phyloP scores from a whole-genome alignment of 2,113 vertebrate species.

The Nothocercus julius region DNA sequence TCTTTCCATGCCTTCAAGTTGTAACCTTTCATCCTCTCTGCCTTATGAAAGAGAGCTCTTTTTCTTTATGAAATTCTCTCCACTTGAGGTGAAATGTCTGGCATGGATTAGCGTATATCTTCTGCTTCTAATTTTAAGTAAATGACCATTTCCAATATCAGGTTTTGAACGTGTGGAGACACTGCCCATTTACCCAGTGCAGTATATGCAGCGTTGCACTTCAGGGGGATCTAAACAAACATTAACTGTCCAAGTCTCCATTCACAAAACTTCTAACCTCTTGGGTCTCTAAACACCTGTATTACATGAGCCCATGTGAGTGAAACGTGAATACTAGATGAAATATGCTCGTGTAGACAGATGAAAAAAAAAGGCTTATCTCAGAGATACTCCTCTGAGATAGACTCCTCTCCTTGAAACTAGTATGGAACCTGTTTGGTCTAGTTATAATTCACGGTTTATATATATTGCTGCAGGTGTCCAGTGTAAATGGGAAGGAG shows the following conservation, averaged over 20 bases:
- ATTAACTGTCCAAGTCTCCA: not conserved
- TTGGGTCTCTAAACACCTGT: not conserved
- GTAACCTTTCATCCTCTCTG: not conserved
- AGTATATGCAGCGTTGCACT: not conserved
- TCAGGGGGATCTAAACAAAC: not conserved
- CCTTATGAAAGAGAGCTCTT: not conserved
- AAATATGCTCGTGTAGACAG: fast-evolving
- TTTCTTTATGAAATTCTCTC: not conserved
- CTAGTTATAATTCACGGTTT: not conserved
- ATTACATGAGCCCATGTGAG: fast-evolving
- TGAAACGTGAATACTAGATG: not conserved
- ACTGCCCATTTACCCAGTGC: not conserved
- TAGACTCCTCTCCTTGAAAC: not conserved
- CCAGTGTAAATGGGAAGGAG: not conserved
- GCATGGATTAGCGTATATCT: not conserved
- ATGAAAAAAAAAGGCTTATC: not conserved
- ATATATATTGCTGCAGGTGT: not conserved
- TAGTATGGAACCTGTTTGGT: not conserved
- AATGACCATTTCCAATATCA: not conserved
- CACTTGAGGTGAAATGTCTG: not conserved
- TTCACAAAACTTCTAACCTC: not conserved
- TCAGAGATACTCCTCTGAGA: not conserved
- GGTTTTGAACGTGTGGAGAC: not conserved
- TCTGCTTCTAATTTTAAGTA: not conserved
- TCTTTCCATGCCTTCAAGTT: not conserved